Evolutionary conservation across 2,113 vertebrate genomes (phyloP).

Genomic region (Pseudonaja textilis): DNA sequence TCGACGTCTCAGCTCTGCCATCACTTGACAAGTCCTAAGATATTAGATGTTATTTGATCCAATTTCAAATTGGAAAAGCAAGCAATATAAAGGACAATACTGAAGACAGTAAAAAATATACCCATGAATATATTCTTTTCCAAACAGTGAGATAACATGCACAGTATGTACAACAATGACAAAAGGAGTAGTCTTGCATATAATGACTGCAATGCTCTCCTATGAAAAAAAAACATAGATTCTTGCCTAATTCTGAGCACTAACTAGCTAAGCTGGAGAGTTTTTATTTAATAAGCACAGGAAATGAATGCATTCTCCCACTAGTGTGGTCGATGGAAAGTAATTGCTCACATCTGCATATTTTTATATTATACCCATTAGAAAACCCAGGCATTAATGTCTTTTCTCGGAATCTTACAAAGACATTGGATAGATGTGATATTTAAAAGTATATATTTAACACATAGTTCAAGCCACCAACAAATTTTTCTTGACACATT

Average conservation of each 20-base stretch:
- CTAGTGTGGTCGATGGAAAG: background rate
- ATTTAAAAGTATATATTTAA: constrained; percentile 21
- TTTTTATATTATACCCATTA: constrained; percentile 13
- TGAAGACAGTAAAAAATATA: background rate
- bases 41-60: background rate
- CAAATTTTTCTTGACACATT: constrained; percentile 8
- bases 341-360: background rate
- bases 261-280: background rate
- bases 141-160: background rate
- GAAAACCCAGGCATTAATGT: background rate
- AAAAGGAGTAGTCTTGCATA: background rate
- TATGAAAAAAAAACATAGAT: background rate
- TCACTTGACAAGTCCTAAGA: background rate
- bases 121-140: background rate
- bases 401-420: background rate
- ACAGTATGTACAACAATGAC: background rate
- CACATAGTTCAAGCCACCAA: background rate
- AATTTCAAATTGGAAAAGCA: background rate
- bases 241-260: background rate
- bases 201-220: constrained; percentile 17
- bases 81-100: background rate
- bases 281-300: background rate
- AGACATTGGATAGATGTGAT: background rate
- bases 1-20: background rate
- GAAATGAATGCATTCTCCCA: constrained; percentile 14